A percentile compares a stretch with the other conserved stretches of the same genome.
Evolutionary conservation across 2,797 vertebrate genomes (phyloP).

Genomic region (Streptopelia turtur): DNA sequence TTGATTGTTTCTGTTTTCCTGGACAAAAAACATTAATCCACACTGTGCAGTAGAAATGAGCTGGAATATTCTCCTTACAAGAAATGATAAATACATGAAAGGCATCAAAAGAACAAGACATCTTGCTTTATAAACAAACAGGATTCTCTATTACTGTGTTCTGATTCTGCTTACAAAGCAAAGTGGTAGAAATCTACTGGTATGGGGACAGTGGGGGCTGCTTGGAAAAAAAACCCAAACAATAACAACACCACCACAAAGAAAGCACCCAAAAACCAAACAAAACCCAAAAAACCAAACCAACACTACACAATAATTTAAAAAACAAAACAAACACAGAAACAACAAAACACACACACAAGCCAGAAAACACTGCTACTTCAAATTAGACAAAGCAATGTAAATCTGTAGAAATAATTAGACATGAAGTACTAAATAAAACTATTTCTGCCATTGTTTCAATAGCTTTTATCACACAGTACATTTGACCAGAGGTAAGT

Average conservation of each 20-base stretch:
- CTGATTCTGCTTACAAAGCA: not conserved
- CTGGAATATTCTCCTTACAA: not conserved
- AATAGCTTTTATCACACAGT: not conserved
- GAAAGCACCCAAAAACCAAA: no score
- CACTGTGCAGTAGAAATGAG: not conserved
- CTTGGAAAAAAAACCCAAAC: accelerated
- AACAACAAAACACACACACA: not conserved
- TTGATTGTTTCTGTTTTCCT: not conserved
- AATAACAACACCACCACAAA: no score
- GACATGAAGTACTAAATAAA: not conserved
- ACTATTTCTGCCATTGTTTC: not conserved
- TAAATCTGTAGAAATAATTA: not conserved
- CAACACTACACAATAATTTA: no score
- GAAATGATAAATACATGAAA: not conserved
- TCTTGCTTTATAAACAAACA: not conserved
- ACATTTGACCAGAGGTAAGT: conserved; percentile 14
- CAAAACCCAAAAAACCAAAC: no score
- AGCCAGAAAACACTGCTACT: not conserved
- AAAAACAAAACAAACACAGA: no score
- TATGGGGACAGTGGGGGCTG: not conserved
- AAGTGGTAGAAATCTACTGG: not conserved
- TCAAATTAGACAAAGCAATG: not conserved
- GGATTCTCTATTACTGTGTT: not conserved
- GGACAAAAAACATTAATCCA: not conserved
- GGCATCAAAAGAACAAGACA: not conserved